Base-by-base conservation (phyloP, 1,140 invertebrate species). In the Pissodes strobi region DNA sequence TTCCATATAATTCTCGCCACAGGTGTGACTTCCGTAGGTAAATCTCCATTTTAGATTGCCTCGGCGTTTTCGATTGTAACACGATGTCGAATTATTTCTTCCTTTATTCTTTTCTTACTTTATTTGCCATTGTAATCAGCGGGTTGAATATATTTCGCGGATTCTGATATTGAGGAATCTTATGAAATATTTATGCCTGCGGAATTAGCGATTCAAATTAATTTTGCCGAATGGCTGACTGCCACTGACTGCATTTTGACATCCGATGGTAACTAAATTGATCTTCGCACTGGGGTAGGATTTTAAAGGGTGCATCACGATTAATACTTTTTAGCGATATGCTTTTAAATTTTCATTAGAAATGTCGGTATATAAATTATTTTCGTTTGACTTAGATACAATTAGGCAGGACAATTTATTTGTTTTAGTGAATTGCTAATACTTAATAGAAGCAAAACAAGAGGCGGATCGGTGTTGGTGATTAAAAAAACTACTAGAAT, bases 111-210 rank as follows among this genome's bases (percentile, higher is more conserved):
- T 64, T 61, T 56, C 48, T 61, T 56, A 34, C 43, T 56, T 64
- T 55, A 64, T 64, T 64, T 64, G 51, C 51, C 61, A 46, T 64
- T 55, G 61, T 56, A 64, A 64, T 64, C 61, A 64, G 43, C 41
- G 22, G 39, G 51, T 55, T 64, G 61, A 64, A 64, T 64, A 64
- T 64, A 64, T 64, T 64, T 55, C n/a, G 46, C 39, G 51, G 27
- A 46, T 64, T 34, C 46, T 56, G 61, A 64, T 64, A 64, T 39
- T 38, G 2, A 37, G 27, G 41, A 43, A 45, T 48, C 51, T 64
- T 56, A 64, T 64, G 61, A 64, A 64, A 64, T 64, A 64, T 64
- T 64, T 55, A 64, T 64, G 48, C 49, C 4, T 19, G 8, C 51
- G 5, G 49, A 55, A 64, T 64, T 64, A 64, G 49, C 39, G 52